Base-by-base conservation (phyloP, 2,797 vertebrate species). In the Tinamus major region DNA sequence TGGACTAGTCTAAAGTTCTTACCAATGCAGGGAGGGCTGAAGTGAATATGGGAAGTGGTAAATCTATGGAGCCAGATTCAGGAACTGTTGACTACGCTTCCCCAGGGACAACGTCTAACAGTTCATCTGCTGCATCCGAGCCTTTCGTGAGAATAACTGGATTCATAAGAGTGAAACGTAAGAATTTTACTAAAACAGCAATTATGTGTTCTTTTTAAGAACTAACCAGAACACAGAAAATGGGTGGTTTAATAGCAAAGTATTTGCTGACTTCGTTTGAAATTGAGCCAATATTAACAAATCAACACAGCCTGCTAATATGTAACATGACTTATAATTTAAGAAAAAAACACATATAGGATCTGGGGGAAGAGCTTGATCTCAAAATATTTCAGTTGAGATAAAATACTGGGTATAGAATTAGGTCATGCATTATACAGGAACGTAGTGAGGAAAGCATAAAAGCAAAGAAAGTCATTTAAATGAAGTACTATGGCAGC, bases 211-310 rank as follows among this genome's bases (percentile, higher is more conserved):
- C 87, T 83, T 84, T 87, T 87, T 91, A 75, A 95, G 92, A 94
- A 92, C 89, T 86, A 93, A 93, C 80, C 85, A 95, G 93, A 92
- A 94, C 56, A 97, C 98, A 98, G 93, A 94, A 97, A 96, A 97
- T 55, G 93, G 72, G 95, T 7, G 91, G 94, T 95, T 97, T 94
- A 96, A 96, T 68, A 89, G 90, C 63, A 62, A 97, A 95, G 71
- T 95, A 96, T 98, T 98, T 98, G 98, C 99, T 99, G 98, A 98
- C 98, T 98, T 97, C 95, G 96, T 96, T 95, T 97, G 96, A 98
- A 97, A 95, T 76, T 88, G 85, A 98, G 98, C 98, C 98, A 98
- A 98, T 72, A 96, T 96, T 97, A 98, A 98, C 98, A 79, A 56
- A 49, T 20, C 58, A 78, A 42, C 53, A 37, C 1, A 61, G 21